These are phyloP conservation scores for Rhinatrema bivittatum DNA, from an alignment of 2,797 vertebrate species.

Conservation along the genomic window DNA sequence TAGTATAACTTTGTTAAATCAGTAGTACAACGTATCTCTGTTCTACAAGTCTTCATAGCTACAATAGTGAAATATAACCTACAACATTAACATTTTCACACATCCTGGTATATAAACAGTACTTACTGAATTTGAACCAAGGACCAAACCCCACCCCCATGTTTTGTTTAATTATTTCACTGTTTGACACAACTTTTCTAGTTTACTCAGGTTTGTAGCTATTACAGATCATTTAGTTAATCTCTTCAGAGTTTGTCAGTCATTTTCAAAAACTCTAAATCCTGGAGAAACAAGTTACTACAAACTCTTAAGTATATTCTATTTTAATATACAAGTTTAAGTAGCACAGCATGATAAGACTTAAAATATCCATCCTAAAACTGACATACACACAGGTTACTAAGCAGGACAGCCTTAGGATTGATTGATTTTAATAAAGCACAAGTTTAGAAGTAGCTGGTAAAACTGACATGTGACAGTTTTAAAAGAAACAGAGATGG, in stretches of 20 bases:
- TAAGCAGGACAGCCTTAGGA: slow-evolving; percentile 51
- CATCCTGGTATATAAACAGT: slow-evolving; percentile 70
- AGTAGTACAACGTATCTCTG: slow-evolving; percentile 86
- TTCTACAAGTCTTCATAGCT: slow-evolving; percentile 74
- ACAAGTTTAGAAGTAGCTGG: slow-evolving; percentile 51
- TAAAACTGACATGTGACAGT: slow-evolving; percentile 40
- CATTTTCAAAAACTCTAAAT: slow-evolving; percentile 45
- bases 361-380: slow-evolving; percentile 52
- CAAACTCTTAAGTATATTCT: slow-evolving; percentile 54
- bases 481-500: slow-evolving; percentile 46
- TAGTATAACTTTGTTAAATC: slow-evolving; percentile 79
- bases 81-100: slow-evolving; percentile 82
- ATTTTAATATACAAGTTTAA: slow-evolving; percentile 62
- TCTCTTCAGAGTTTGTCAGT: slow-evolving; percentile 43
- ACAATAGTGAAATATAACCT: slow-evolving; percentile 79
- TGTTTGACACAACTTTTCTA: slow-evolving; percentile 51
- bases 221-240: slow-evolving; percentile 40
- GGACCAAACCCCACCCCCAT: slow-evolving; percentile 49
- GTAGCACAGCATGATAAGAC: slow-evolving; percentile 53
- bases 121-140: slow-evolving; percentile 65
- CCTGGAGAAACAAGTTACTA: slow-evolving; percentile 52
- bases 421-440: slow-evolving; percentile 49
- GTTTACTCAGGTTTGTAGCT: slow-evolving; percentile 42
- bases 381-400: slow-evolving; percentile 50
- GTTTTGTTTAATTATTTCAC: slow-evolving; percentile 49